Evolutionary conservation across 2,113 vertebrate genomes (phyloP), one percentile per base, ranked within the genome.

Genomic region (Eurypyga helias): DNA sequence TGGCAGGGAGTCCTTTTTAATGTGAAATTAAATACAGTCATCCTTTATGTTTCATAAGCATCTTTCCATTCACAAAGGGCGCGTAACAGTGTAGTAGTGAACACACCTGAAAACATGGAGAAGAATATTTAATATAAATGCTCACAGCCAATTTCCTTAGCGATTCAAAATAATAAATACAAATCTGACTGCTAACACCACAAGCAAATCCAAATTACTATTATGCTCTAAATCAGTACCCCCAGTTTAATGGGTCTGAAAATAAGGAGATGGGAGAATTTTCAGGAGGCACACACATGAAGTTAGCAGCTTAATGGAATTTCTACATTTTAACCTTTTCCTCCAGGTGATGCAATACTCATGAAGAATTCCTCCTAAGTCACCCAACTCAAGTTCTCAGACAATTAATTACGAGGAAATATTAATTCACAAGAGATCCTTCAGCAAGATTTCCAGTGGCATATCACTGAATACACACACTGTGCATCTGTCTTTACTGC

Each of bases 321-420:
- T 69, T 12, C 41, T n/a, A 33, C 21, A 8, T 36, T 43, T 82
- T 18, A 81, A 57, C 52, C 38, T 87, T 54, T 65, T 64, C 51
- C 24, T 87, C 34, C 66, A 82, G 69, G 31, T 60, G 48, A 79
- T 38, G 34, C 15, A 25, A 31, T 2, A 21, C 29, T 67, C 24
- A 8, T 1, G 8, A 77, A 45, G 26, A 54, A 88, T 61, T 33
- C 38, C 61, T 77, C 70, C 25, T 18, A 49, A 23, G 33, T 78
- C 49, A 70, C 14, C 36, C 25, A 58, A 58, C 45, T 67, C 60
- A 55, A 25, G 15, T 64, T 62, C 77, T 82, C 52, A 87, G 73
- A 45, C 16, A 88, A 79, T 46, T 83, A 95, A 85, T 90, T 81
- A 90, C 4, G 25, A 91, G 41, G 14, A 64, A 91, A 87, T 73